A percentile compares a stretch with the other conserved stretches of the same genome.
phyloP scores from a whole-genome alignment of 2,797 vertebrate species.

The Tapera naevia region DNA sequence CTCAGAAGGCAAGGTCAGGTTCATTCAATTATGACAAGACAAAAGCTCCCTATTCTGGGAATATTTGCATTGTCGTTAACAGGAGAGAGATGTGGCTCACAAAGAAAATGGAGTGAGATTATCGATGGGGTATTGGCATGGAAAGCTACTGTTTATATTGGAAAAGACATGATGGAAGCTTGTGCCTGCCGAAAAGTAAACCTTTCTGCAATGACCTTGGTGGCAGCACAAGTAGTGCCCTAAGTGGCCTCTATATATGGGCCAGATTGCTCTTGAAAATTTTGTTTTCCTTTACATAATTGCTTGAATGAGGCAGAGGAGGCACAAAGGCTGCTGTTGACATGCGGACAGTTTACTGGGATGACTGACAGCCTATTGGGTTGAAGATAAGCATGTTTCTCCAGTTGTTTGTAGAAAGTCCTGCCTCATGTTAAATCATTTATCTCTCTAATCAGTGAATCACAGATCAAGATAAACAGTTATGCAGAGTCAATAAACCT shows the following conservation, averaged over 20 bases:
- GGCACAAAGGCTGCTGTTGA: background rate
- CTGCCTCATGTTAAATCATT: background rate
- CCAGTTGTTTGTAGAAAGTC: conserved; percentile 21
- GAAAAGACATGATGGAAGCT: background rate
- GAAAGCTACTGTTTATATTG: background rate
- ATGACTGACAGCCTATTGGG: background rate
- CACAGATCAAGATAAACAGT: conserved; percentile 44
- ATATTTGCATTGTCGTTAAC: background rate
- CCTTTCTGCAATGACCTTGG: background rate
- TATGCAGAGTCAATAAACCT: background rate
- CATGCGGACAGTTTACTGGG: background rate
- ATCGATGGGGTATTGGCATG: background rate
- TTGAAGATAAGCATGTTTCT: background rate
- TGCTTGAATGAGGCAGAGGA: background rate
- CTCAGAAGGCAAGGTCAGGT: background rate
- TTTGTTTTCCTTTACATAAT: background rate
- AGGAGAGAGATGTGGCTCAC: background rate
- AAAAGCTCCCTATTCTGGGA: background rate
- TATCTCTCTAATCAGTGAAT: conserved; percentile 34
- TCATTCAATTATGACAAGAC: background rate
- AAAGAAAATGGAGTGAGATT: background rate
- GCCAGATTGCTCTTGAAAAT: background rate
- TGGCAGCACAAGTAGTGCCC: background rate
- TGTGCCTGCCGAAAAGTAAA: background rate
- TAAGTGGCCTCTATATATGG: no score